Base-by-base conservation (phyloP, 2,888 invertebrate genomes). In the Boloria euphrosyne region DNA sequence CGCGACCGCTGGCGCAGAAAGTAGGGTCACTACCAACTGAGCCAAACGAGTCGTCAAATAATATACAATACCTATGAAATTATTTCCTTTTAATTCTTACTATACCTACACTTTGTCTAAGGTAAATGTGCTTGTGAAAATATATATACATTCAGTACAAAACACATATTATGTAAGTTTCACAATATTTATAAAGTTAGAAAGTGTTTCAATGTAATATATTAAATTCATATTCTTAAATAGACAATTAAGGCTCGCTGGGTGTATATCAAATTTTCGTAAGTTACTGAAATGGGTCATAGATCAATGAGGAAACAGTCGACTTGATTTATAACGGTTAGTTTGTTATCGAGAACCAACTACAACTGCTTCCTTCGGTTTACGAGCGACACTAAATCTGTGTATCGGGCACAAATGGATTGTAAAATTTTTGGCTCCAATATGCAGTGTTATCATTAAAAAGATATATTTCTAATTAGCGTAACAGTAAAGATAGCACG, bases 271-370 rank as follows among this genome's bases (percentile, higher is more conserved):
- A 57, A 60, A 49, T 51, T 60, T 69, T 66, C 50, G 22, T 50
- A 38, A 38, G 55, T 59, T 61, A 55, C 63, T 55, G 55, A 77
- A 79, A 74, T 72, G 71, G 82, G 81, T 78, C 80, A 75, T 74
- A 75, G 81, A 84, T 84, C 84, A 81, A 83, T 81, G 76, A 81
- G 85, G 86, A 86, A 85, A 77, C 75, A 71, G 71, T 79, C 78
- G 78, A 78, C 72, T 79, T 83, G 83, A 85, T 86, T 84, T 84
- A 84, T 73, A 68, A 71, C 71, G 65, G 74, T 75, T 77, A 78
- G 80, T 79, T 80, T 77, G 81, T 78, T 80, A 83, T 81, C 80
- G 70, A 75, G 76, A 74, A 75, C 75, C 78, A 72, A 70, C 77
- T 75, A 70, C 66, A 69, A 77, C 74, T 77, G 77, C 78, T 81